These are phyloP conservation scores for Dendroctonus valens DNA, from an alignment of 1,140 invertebrate species.

Conservation along the genomic window DNA sequence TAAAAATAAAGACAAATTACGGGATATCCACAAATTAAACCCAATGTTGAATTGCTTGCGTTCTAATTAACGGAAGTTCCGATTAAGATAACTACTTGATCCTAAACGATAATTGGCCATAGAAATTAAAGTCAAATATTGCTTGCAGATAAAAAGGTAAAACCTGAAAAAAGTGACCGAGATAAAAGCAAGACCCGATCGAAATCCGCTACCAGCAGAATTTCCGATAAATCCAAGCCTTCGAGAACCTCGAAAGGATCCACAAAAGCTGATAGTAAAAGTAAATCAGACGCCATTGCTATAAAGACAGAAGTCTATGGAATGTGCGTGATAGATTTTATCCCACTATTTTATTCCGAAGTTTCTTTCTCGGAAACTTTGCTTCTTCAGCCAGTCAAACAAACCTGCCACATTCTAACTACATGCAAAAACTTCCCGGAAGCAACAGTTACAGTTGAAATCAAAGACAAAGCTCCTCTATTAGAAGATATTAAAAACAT, in stretches of 20 bases:
- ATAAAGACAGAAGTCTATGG: slow-evolving; percentile 23
- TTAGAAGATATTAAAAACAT: slow-evolving; percentile 21
- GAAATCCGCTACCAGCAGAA: slow-evolving; percentile 14
- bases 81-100: too few relatives aligned
- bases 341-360: slow-evolving; percentile 35
- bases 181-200: slow-evolving; percentile 14
- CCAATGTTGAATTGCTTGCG: too few relatives aligned
- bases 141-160: slow-evolving; percentile 13
- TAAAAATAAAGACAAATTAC: too few relatives aligned
- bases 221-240: slow-evolving; percentile 5
- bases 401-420: slow-evolving; percentile 31
- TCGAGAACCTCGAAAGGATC: slow-evolving; percentile 7
- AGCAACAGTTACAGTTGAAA: slow-evolving; percentile 34
- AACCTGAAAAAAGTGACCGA: neutral
- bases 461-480: slow-evolving; percentile 30
- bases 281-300: neutral
- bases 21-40: too few relatives aligned
- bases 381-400: slow-evolving; percentile 24
- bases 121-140: neutral
- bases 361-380: slow-evolving; percentile 34
- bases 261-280: slow-evolving; percentile 1
- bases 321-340: slow-evolving; percentile 34
- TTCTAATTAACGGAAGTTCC: too few relatives aligned
- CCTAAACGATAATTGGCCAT: too few relatives aligned
- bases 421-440: slow-evolving; percentile 35